Percentiles rank a stretch among this genome's conserved stretches.
Evolutionary conservation across 1,140 invertebrate genomes (phyloP).

Genomic region (Mactra quadrangularis): DNA sequence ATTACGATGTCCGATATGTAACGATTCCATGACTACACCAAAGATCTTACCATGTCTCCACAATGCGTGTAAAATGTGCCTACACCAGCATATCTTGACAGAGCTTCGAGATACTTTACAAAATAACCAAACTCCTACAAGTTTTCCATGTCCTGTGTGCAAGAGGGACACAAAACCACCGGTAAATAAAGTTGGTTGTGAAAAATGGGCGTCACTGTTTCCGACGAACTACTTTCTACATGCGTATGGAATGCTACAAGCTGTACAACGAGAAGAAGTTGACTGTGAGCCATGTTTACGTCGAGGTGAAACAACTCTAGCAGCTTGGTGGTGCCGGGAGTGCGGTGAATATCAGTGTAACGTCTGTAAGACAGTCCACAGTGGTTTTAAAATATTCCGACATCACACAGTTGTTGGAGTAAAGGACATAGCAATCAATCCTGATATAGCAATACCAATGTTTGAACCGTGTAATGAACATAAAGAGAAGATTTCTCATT

Average conservation of each 20-base stretch:
- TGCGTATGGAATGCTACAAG: constrained; percentile 41
- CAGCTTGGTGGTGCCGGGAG: constrained; percentile 57
- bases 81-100: constrained; percentile 40
- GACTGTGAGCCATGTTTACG: constrained; percentile 51
- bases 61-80: constrained; percentile 53
- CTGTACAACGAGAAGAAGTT: constrained; percentile 44
- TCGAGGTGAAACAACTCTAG: constrained; percentile 40
- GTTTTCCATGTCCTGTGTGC: constrained; percentile 55
- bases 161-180: constrained; percentile 20
- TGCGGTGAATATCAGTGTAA: constrained; percentile 59
- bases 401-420: constrained; percentile 50
- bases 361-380: constrained; percentile 54
- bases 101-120: constrained; percentile 16
- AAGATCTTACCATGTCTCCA: constrained; percentile 55
- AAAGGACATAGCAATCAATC: constrained; percentile 51
- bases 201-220: constrained; percentile 54
- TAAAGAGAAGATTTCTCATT: constrained; percentile 50
- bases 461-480: constrained; percentile 51
- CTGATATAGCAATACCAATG: constrained; percentile 41
- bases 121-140: background rate
- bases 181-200: constrained; percentile 20
- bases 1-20: constrained; percentile 46
- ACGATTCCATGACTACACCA: constrained; percentile 37
- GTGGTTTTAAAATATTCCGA: constrained; percentile 55
- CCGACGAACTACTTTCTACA: constrained; percentile 58